Evolutionary conservation across 2,888 invertebrate species (phyloP).

Genomic region (Orthosia incerta): DNA sequence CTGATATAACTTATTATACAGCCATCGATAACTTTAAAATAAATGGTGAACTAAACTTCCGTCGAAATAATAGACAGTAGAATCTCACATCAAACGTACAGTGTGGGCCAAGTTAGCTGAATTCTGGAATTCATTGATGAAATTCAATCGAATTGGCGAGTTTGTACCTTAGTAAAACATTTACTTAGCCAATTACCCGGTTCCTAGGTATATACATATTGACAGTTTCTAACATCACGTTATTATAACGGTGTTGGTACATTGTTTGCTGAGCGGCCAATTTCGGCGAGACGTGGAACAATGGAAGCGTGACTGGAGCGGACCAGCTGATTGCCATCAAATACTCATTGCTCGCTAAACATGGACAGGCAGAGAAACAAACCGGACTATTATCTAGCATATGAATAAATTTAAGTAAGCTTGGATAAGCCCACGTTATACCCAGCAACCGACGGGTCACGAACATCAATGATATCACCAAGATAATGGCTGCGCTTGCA

Average conservation of each 20-base stretch:
- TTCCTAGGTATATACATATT: conserved; percentile 49
- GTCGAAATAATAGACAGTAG: background rate
- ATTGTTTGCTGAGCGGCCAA: conserved; percentile 80
- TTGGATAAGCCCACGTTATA: conserved; percentile 51
- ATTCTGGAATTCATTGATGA: background rate
- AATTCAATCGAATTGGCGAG: conserved; percentile 2
- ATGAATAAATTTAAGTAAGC: conserved; percentile 75
- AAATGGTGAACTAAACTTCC: background rate
- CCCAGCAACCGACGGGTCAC: conserved; percentile 66
- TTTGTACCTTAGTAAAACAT: conserved; percentile 26
- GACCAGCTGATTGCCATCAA: conserved; percentile 82
- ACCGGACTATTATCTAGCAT: conserved; percentile 75
- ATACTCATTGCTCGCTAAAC: conserved; percentile 70
- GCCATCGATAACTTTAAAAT: background rate
- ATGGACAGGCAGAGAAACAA: conserved; percentile 69
- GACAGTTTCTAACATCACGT: conserved; percentile 72
- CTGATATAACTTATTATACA: background rate
- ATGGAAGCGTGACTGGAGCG: conserved; percentile 84
- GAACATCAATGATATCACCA: conserved; percentile 70
- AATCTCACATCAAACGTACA: background rate
- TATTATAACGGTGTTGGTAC: conserved; percentile 66
- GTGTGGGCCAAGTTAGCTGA: background rate
- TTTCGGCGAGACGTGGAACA: conserved; percentile 81
- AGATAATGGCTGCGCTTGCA: conserved; percentile 36
- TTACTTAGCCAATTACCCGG: conserved; percentile 34